Evolutionary conservation across 2,113 vertebrate species (phyloP), one percentile per base, ranked within the genome.

Genomic region (Brachyhypopomus gauderio): DNA sequence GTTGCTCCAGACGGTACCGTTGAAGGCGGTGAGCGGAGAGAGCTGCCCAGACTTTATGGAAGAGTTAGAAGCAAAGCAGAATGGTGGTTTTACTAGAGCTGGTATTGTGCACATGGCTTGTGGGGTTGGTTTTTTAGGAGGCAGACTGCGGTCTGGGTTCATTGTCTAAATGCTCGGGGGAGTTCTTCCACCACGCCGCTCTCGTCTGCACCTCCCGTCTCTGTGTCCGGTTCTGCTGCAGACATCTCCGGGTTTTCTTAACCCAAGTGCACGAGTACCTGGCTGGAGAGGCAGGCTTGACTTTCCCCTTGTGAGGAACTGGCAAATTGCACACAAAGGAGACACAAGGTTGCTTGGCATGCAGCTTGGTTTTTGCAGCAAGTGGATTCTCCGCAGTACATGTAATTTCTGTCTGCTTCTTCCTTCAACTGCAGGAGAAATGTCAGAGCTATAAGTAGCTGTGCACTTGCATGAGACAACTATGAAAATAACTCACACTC

Each of bases 241-340:
- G 77, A 38, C 27, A 7, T 81, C 83, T 79, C 80, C 58, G 63
- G 62, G 59, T 30, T 83, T 87, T 83, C 75, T 71, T 52, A 45
- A 72, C 45, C 78, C 64, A 22, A 60, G 75, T 23, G 82, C 22
- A 58, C 30, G 74, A 59, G 48, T 48, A 74, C 79, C 25, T 14
- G 52, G 77, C 55, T 11, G 14, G 80, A 75, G 63, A 62, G 77
- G 34, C 45, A 11, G 63, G 77, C 79, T 48, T 82, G 78, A 77
- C 85, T 84, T 78, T 85, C 78, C 63, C 75, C 56, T 30, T 87
- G 84, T 87, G 73, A 83, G 79, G 80, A 78, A 81, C 80, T 88
- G 83, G 86, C 76, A 71, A 81, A 86, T 81, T 64, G 79, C 72
- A 84, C 59, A 78, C 69, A 52, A 55, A 81, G 69, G 77, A 81